Evolutionary conservation across 1,140 invertebrate species (phyloP).

Genomic region (Heliconius congener): DNA sequence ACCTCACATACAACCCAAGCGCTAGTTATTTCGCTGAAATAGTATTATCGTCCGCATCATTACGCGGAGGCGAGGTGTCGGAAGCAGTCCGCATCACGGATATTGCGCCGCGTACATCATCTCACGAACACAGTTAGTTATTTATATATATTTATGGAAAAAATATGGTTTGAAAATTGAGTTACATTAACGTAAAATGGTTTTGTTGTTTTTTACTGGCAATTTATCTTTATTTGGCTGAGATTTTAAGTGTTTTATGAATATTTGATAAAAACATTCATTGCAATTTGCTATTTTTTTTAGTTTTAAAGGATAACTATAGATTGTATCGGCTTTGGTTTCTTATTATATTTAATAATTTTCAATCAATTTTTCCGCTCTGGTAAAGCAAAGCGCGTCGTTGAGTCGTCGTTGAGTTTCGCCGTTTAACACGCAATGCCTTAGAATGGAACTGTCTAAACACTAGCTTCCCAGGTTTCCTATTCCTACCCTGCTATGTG

Average conservation of each 20-base stretch:
- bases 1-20: background rate
- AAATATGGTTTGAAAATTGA: background rate
- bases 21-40: slow-evolving; percentile 24
- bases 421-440: too few relatives aligned
- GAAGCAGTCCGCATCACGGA: slow-evolving; percentile 37
- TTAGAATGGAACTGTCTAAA: too few relatives aligned
- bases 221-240: background rate
- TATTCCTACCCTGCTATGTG: too few relatives aligned
- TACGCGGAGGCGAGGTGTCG: slow-evolving; percentile 29
- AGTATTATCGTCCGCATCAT: slow-evolving; percentile 38
- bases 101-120: slow-evolving; percentile 42
- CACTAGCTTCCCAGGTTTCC: too few relatives aligned
- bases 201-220: background rate
- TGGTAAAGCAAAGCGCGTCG: too few relatives aligned
- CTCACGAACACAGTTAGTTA: slow-evolving; percentile 14
- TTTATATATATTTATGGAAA: background rate
- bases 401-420: too few relatives aligned
- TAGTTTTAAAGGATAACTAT: too few relatives aligned
- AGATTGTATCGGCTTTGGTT: too few relatives aligned
- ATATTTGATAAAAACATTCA: background rate
- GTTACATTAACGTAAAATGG: background rate
- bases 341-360: too few relatives aligned
- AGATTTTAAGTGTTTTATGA: background rate
- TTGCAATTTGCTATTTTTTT: too few relatives aligned
- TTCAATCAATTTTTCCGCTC: too few relatives aligned